Evolutionary conservation across 2,888 invertebrate species (phyloP), one percentile per base, ranked within the genome.

Genomic region (Acronicta psi): DNA sequence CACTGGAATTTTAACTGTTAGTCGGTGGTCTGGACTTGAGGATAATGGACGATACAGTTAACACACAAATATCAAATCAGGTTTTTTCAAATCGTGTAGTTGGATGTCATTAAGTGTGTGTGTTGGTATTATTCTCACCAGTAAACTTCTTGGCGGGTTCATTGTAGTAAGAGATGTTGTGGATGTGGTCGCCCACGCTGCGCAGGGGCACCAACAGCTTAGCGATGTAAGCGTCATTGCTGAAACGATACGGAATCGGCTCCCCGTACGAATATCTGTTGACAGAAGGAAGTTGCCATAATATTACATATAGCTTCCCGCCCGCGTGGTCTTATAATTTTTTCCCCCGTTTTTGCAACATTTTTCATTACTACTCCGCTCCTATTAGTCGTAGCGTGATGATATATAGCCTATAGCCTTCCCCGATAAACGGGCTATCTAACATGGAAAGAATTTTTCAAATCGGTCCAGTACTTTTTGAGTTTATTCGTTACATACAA

Each of bases 191-290:
- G 66, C 94, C 92, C 56, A 96, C 95, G 82, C 95, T 95, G 73
- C 96, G 95, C 56, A 95, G 92, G 2, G 97, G 96, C 76, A 95
- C 91, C 65, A 97, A 89, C 69, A 97, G 92, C 75, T 95, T 95
- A 56, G 96, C 95, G 67, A 97, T 94, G 91, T 97, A 97, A 59
- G 96, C 96, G 80, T 97, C 97, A 83, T 95, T 95, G 84, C 93
- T 93, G 85, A 96, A 95, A 83, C 96, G 95, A 83, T 95, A 95
- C 45, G 96, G 95, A 44, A 95, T 77, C 44, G 93, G 92, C 77
- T 93, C 93, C 51, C 92, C 92, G 71, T 93, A 89, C 49, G 88
- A 86, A 75, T 96, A 95, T 83, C 96, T 96, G 89, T 53, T 73
- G 60, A 76, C 31, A 61, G 59, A 68, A 73, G 31, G 16, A 52